A percentile compares a stretch with the other conserved stretches of the same genome.
Evolutionary conservation across 1,140 invertebrate species (phyloP).

Genomic region (Elysia chlorotica): DNA sequence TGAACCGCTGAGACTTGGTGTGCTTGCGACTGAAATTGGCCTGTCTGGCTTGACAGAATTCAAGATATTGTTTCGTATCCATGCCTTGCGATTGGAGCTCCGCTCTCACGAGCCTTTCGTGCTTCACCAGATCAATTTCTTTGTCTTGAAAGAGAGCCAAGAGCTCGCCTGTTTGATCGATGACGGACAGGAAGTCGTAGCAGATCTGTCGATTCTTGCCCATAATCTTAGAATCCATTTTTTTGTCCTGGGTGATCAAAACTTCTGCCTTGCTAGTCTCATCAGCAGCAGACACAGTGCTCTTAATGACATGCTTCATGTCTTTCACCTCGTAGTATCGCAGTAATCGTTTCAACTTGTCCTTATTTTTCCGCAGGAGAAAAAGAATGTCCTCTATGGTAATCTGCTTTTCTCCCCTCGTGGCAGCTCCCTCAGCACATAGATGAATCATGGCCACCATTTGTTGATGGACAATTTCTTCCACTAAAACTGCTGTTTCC

Average conservation of each 20-base stretch:
- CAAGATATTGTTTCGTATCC: slow-evolving; percentile 53
- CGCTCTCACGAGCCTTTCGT: slow-evolving; percentile 49
- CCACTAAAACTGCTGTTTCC: slow-evolving; percentile 72
- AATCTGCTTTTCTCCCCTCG: slow-evolving; percentile 63
- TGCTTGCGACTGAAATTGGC: slow-evolving; percentile 57
- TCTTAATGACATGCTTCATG: slow-evolving; percentile 36
- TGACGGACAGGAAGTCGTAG: slow-evolving; percentile 52
- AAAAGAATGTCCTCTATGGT: slow-evolving; percentile 71
- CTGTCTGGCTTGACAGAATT: slow-evolving; percentile 64
- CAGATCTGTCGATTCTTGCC: slow-evolving; percentile 50
- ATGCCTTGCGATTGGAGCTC: slow-evolving; percentile 51
- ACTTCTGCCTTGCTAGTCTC: slow-evolving; percentile 27
- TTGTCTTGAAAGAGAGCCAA: slow-evolving; percentile 49
- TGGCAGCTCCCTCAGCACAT: slow-evolving; percentile 64
- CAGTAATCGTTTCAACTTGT: slow-evolving; percentile 66
- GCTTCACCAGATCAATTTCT: slow-evolving; percentile 51
- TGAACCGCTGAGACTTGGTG: slow-evolving; percentile 61
- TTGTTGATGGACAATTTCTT: slow-evolving; percentile 72
- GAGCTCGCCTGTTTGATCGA: slow-evolving; percentile 47
- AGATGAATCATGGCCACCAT: slow-evolving; percentile 58
- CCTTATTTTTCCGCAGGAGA: slow-evolving; percentile 71
- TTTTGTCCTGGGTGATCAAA: background rate
- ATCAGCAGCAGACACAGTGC: slow-evolving; percentile 31
- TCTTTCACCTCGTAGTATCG: slow-evolving; percentile 66
- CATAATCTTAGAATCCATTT: background rate